phyloP scores from a whole-genome alignment of 2,113 vertebrate genomes.

The Bufo gargarizans region DNA sequence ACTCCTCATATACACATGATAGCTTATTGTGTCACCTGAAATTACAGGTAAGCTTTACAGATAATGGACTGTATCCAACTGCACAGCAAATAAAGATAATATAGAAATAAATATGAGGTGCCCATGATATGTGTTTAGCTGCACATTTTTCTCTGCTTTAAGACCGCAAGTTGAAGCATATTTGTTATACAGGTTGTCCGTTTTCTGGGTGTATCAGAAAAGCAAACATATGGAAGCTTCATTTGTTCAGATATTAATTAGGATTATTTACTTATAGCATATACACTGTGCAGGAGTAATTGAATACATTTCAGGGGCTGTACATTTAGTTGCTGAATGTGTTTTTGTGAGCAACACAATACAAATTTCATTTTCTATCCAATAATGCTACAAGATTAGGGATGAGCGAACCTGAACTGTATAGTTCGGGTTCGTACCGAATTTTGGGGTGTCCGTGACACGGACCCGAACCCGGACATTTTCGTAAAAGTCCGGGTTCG shows the following conservation, averaged over 20 bases:
- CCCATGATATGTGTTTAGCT: not conserved
- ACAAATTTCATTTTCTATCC: not conserved
- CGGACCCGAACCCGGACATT: too few relatives aligned
- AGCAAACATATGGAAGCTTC: slow-evolving; percentile 13
- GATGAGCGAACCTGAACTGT: too few relatives aligned
- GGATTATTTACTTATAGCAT: not conserved
- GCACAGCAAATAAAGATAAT: not conserved
- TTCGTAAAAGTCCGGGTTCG: too few relatives aligned
- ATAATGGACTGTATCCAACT: not conserved
- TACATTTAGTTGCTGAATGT: not conserved
- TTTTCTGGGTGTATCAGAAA: slow-evolving; percentile 1
- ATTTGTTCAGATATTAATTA: slow-evolving; percentile 22
- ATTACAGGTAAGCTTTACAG: not conserved
- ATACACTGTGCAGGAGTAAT: not conserved
- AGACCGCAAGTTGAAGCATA: not conserved
- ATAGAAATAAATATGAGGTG: slow-evolving; percentile 3
- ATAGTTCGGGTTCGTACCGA: too few relatives aligned
- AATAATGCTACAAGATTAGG: too few relatives aligned
- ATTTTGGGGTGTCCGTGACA: too few relatives aligned
- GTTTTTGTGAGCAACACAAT: not conserved
- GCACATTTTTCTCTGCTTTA: not conserved
- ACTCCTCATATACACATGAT: too few relatives aligned
- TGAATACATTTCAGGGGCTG: not conserved
- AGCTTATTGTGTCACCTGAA: too few relatives aligned
- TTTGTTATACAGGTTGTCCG: not conserved